Conservation (phyloP, 2,113 vertebrate genomes). For the Cheilinus undulatus region DNA sequence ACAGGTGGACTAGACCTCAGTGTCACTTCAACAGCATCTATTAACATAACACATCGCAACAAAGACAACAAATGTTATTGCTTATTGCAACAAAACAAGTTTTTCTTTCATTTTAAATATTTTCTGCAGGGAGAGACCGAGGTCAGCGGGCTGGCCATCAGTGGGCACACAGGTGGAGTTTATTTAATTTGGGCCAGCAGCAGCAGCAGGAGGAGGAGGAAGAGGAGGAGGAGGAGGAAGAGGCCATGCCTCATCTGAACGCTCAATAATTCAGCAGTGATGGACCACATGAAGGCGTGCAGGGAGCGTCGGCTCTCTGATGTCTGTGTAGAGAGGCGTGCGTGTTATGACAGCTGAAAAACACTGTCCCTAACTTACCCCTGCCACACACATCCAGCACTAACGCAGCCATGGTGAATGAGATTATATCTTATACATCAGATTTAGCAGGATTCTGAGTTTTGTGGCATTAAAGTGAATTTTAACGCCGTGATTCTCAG, state of each 20-base stretch:
- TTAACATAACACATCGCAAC: too few relatives aligned
- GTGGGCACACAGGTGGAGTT: neutral
- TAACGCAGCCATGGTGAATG: neutral
- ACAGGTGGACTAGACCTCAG: too few relatives aligned
- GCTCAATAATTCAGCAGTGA: slow-evolving; percentile 49
- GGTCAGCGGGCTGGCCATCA: neutral
- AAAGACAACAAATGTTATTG: too few relatives aligned
- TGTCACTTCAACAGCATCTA: too few relatives aligned
- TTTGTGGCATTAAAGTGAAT: neutral
- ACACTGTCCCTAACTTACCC: slow-evolving; percentile 8
- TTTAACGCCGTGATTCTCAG: neutral
- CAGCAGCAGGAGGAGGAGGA: neutral
- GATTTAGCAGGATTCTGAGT: neutral
- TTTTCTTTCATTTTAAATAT: too few relatives aligned
- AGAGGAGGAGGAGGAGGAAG: slow-evolving; percentile 4
- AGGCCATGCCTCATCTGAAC: slow-evolving; percentile 28
- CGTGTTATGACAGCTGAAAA: neutral
- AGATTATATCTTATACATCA: neutral
- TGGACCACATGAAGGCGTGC: neutral
- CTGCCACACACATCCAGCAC: neutral
- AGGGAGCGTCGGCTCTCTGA: slow-evolving; percentile 10
- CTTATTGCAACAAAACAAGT: too few relatives aligned
- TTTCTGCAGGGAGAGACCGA: too few relatives aligned
- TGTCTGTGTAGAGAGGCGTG: neutral
- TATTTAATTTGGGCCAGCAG: slow-evolving; percentile 5